A percentile compares a stretch with the other conserved stretches of the same genome.
phyloP scores from a whole-genome alignment of 2,888 invertebrate species.

The Drosophila algonquin region DNA sequence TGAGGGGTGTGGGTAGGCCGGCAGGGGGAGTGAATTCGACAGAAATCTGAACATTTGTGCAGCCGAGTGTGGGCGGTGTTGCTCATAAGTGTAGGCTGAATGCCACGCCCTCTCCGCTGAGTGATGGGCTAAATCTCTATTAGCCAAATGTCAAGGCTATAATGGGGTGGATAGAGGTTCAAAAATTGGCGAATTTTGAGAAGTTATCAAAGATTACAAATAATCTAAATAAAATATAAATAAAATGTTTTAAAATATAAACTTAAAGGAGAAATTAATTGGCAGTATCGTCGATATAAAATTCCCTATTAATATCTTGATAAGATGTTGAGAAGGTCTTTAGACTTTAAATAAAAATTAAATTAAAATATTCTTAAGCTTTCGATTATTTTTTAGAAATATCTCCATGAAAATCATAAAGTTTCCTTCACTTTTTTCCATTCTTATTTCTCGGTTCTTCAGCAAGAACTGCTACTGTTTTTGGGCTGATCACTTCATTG shows the following conservation, averaged over 20 bases:
- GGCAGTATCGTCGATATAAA: too few species aligned
- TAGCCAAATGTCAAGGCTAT: constrained; percentile 12
- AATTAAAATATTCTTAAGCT: neutral
- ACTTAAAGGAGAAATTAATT: too few species aligned
- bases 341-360: too few species aligned
- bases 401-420: neutral
- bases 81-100: constrained; percentile 35
- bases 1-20: too few species aligned
- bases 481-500: constrained; percentile 43
- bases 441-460: neutral
- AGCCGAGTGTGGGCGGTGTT: constrained; percentile 57
- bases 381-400: neutral
- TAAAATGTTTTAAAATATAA: too few species aligned
- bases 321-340: accelerated
- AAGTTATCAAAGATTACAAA: too few species aligned
- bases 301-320: too few species aligned
- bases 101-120: constrained; percentile 41
- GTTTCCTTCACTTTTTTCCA: constrained; percentile 5
- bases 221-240: too few species aligned
- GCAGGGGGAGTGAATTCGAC: neutral
- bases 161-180: constrained; percentile 4
- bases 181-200: neutral
- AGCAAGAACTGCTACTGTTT: constrained; percentile 31
- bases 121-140: constrained; percentile 29
- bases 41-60: constrained; percentile 49